Evolutionary conservation across 2,797 vertebrate species (phyloP).

Genomic region (Hirundo rustica): DNA sequence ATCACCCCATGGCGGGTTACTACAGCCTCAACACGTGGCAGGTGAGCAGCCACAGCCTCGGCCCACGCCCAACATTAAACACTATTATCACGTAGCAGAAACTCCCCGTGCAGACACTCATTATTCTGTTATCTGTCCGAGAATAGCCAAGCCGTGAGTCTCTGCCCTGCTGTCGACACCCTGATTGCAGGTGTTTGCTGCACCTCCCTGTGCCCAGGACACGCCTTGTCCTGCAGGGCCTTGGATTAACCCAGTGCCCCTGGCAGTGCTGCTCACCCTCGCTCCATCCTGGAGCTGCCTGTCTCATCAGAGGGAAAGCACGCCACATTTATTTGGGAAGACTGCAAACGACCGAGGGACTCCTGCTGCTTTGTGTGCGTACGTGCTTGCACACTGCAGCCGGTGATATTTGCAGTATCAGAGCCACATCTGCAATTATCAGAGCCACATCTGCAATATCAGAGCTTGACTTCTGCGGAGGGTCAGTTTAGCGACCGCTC

Average conservation of each 20-base stretch:
- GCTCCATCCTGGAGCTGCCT: not conserved
- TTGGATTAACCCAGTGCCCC: not conserved
- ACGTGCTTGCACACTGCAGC: not conserved
- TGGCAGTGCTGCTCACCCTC: not conserved
- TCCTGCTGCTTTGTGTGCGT: not conserved
- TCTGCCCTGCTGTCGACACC: not conserved
- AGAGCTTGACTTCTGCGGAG: not conserved
- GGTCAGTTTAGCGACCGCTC: not conserved
- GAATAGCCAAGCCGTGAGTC: not conserved
- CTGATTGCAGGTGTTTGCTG: not conserved
- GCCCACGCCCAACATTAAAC: not conserved
- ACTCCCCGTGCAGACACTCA: not conserved
- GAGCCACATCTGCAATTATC: not conserved
- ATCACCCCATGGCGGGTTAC: not conserved
- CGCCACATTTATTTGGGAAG: not conserved
- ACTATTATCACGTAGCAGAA: not conserved
- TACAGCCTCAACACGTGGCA: not conserved
- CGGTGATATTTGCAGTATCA: rapidly evolving
- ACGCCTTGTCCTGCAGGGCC: not conserved
- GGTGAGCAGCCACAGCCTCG: not conserved
- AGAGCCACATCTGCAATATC: not conserved
- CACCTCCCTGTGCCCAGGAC: not conserved
- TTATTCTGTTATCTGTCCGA: not conserved
- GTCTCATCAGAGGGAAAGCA: too few relatives aligned
- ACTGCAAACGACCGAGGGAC: not conserved